Evolutionary conservation across 2,113 vertebrate genomes (phyloP).

Genomic region (Cacatua alba): DNA sequence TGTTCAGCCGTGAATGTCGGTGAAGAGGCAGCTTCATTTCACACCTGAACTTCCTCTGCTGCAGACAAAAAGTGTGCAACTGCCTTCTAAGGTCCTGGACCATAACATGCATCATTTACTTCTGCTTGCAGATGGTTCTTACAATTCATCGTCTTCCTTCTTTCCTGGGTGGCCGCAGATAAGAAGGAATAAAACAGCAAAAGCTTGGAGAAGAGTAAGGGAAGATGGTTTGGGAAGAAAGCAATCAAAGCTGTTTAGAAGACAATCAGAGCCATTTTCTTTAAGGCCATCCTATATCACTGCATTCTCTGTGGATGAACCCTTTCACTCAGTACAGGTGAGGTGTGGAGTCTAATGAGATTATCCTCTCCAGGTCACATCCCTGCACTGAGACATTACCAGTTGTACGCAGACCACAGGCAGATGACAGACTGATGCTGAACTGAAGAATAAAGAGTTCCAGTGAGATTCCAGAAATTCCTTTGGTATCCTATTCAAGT

Average conservation of each 20-base stretch:
- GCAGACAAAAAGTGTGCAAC: neutral
- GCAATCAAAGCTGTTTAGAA: neutral
- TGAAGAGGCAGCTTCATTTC: neutral
- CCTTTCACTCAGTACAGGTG: neutral
- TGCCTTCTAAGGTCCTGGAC: neutral
- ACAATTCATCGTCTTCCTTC: neutral
- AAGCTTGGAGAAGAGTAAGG: neutral
- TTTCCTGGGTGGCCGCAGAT: neutral
- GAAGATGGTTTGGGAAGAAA: neutral
- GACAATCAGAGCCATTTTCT: neutral
- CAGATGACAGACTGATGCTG: neutral
- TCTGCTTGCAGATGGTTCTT: neutral
- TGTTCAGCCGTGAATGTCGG: neutral
- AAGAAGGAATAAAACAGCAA: neutral
- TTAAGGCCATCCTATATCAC: neutral
- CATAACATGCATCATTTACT: neutral
- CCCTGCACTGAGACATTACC: neutral
- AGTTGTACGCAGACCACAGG: neutral
- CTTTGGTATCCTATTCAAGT: neutral
- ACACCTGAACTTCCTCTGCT: neutral
- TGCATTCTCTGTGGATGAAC: neutral
- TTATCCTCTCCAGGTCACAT: neutral
- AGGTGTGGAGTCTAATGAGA: neutral
- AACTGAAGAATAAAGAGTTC: neutral
- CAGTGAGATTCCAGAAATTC: neutral